Conservation (phyloP, 2,888 invertebrate species). For the Pristionchus arcanus region DNA sequence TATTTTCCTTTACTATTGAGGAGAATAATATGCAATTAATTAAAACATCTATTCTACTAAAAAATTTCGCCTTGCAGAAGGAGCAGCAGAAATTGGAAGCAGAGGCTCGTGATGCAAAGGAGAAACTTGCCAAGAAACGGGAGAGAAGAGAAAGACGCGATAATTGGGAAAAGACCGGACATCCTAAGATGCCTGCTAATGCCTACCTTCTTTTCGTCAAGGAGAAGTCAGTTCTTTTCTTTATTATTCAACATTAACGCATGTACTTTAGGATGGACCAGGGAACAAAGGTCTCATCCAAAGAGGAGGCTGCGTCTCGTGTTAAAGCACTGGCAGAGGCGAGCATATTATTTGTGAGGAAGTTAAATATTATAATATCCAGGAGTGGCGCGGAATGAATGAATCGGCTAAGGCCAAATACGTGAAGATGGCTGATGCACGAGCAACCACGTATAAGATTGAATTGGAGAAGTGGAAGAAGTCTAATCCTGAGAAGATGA, state of each 20-base stretch:
- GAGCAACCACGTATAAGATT: background rate
- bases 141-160: constrained; percentile 46
- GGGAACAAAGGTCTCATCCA: background rate
- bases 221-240: constrained; percentile 50
- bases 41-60: background rate
- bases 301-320: background rate
- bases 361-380: background rate
- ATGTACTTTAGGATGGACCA: background rate
- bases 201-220: constrained; percentile 57
- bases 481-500: background rate
- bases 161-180: constrained; percentile 57
- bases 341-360: background rate
- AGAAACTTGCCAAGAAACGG: constrained; percentile 26
- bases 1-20: background rate
- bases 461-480: constrained; percentile 46
- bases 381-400: constrained; percentile 27
- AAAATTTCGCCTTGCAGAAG: background rate
- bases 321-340: constrained; percentile 30
- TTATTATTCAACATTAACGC: background rate
- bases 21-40: background rate
- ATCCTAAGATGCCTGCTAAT: constrained; percentile 55
- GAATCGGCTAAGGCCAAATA: constrained; percentile 48
- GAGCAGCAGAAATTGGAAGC: constrained; percentile 11
- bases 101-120: constrained; percentile 47
- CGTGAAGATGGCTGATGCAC: background rate